Conservation (phyloP, 1,140 invertebrate species). For the Lepidotrigona ventralis region DNA sequence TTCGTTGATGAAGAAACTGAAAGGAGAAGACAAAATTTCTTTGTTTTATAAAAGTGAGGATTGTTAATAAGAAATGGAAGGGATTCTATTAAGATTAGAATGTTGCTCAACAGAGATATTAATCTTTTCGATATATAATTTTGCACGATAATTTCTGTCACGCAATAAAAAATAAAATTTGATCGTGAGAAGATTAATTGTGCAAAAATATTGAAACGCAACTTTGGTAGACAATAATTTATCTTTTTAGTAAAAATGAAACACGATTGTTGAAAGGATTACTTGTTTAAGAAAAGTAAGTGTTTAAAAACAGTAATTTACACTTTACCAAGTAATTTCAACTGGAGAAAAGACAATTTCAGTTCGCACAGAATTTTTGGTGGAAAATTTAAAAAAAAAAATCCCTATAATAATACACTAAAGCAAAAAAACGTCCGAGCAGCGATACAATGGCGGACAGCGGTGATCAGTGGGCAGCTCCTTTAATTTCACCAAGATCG, state of each 20-base stretch:
- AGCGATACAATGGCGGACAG: slow-evolving; percentile 22
- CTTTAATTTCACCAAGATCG: slow-evolving; percentile 73
- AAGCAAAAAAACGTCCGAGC: background rate
- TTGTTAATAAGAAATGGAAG: background rate
- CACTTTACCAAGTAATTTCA: background rate
- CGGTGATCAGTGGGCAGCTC: slow-evolving; percentile 41
- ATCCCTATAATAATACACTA: background rate
- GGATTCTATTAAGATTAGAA: background rate
- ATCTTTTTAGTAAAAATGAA: too few species aligned
- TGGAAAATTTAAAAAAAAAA: slow-evolving; percentile 1
- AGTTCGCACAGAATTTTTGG: background rate
- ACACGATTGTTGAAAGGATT: too few species aligned
- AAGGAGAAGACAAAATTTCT: background rate
- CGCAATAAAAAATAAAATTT: too few species aligned
- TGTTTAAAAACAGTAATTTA: too few species aligned
- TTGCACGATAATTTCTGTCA: too few species aligned
- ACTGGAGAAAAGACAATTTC: background rate
- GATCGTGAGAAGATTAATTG: too few species aligned
- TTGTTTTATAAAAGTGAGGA: background rate
- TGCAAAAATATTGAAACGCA: too few species aligned
- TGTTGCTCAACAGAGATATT: background rate
- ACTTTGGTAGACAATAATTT: too few species aligned
- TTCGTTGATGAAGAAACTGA: background rate
- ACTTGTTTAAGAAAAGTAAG: too few species aligned
- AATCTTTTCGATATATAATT: background rate